Percentiles rank a stretch among this genome's conserved stretches.
Conservation (phyloP, 2,113 vertebrate genomes). For the Paedocypris sp. region DNA sequence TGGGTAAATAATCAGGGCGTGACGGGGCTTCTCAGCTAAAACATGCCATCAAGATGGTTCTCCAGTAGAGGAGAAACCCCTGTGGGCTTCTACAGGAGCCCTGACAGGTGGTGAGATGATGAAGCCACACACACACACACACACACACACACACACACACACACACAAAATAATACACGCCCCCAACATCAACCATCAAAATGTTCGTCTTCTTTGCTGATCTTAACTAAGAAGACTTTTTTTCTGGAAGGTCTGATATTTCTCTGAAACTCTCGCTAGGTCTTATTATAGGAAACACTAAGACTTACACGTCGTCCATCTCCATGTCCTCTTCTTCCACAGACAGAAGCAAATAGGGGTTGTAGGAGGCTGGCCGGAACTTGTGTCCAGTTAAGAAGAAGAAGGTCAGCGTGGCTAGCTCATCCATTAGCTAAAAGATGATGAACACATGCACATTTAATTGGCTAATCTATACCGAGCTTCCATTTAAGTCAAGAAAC, state of each 20-base stretch:
- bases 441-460: too few species aligned
- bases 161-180: too few species aligned
- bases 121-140: too few species aligned
- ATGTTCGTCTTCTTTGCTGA: too few species aligned
- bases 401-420: slow-evolving; percentile 72
- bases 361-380: slow-evolving; percentile 75
- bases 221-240: too few species aligned
- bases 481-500: too few species aligned
- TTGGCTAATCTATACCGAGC: too few species aligned
- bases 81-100: slow-evolving; percentile 3
- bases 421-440: slow-evolving; percentile 78
- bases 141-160: too few species aligned
- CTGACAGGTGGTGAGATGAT: slow-evolving; percentile 1
- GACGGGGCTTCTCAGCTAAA: not conserved
- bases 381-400: slow-evolving; percentile 79
- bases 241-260: too few species aligned
- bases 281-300: not conserved
- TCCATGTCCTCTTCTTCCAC: slow-evolving; percentile 75
- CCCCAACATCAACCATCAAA: too few species aligned
- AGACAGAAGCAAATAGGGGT: slow-evolving; percentile 77
- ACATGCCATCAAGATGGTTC: not conserved
- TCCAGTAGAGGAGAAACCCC: slow-evolving; percentile 2
- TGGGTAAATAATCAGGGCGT: not conserved
- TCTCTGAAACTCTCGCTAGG: too few species aligned
- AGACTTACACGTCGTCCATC: slow-evolving; percentile 77